phyloP scores from a whole-genome alignment of 2,888 invertebrate species.

The Aleiodes alternator region DNA sequence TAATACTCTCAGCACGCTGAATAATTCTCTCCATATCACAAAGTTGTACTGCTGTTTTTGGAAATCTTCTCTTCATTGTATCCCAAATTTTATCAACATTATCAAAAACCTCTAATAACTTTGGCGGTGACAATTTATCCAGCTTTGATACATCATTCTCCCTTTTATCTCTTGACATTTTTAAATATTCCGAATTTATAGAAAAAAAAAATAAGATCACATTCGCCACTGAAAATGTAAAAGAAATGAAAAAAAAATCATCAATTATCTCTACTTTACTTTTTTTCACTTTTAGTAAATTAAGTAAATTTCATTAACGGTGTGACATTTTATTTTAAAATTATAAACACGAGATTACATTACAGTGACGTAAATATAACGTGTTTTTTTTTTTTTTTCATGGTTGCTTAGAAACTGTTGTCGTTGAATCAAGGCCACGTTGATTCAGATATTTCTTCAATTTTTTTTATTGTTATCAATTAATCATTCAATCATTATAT shows the following conservation, averaged over 20 bases:
- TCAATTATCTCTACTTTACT: neutral
- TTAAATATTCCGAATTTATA: neutral
- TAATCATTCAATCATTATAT: conserved; percentile 42
- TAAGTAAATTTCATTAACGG: conserved; percentile 55
- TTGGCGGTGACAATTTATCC: conserved; percentile 55
- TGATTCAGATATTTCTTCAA: conserved; percentile 63
- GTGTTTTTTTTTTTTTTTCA: conserved; percentile 57
- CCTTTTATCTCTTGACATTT: conserved; percentile 37
- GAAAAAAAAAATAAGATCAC: conserved; percentile 3
- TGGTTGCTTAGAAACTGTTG: conserved; percentile 62
- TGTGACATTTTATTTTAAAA: conserved; percentile 68
- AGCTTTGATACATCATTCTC: conserved; percentile 43
- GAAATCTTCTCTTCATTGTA: conserved; percentile 64
- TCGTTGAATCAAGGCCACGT: conserved; percentile 70
- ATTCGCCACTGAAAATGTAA: neutral
- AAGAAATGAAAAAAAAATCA: neutral
- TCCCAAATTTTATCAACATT: conserved; percentile 63
- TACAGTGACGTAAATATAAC: conserved; percentile 50
- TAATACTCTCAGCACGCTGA: conserved; percentile 61
- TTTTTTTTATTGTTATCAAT: conserved; percentile 41
- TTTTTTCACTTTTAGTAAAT: too few species aligned
- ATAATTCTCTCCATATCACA: conserved; percentile 65
- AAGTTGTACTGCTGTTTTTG: conserved; percentile 65
- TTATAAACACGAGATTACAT: conserved; percentile 68
- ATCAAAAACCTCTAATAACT: conserved; percentile 54